Percentiles rank a stretch among this genome's conserved stretches.
These are phyloP conservation scores for Melanotaenia trifasciata DNA, from an alignment of 2,797 vertebrate genomes.

Conservation along the genomic window DNA sequence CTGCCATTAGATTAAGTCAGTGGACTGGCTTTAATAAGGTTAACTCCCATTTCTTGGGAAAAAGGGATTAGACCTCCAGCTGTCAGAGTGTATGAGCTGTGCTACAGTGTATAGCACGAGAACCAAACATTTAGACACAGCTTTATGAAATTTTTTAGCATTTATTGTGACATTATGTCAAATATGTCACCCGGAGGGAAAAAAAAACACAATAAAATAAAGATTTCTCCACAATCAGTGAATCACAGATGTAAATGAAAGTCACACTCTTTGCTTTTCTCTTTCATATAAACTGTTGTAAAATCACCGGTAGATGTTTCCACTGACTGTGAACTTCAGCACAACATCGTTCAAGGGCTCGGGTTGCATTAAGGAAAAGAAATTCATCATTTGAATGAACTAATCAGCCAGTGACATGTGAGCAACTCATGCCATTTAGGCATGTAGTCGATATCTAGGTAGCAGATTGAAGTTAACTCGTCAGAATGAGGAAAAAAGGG, in stretches of 20 bases:
- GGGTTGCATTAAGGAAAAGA: not conserved
- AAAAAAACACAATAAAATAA: not conserved
- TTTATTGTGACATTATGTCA: not conserved
- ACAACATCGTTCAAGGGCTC: not conserved
- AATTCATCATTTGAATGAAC: not conserved
- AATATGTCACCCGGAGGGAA: not conserved
- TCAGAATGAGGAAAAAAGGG: not conserved
- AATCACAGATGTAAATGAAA: not conserved
- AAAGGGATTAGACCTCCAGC: not conserved
- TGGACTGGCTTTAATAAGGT: not conserved
- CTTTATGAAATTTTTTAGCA: not conserved
- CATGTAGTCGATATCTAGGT: not conserved
- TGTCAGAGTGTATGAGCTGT: not conserved
- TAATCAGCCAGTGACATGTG: not conserved
- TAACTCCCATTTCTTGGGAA: constrained; percentile 52
- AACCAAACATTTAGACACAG: not conserved
- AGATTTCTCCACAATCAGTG: not conserved
- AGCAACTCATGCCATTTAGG: not conserved
- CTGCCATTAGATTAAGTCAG: constrained; percentile 19
- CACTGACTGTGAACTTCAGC: not conserved
- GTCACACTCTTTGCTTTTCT: not conserved
- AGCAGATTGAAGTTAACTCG: not conserved
- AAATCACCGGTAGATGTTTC: not conserved
- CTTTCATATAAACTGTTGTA: not conserved
- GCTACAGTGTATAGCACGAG: not conserved